A percentile compares a stretch with the other conserved stretches of the same genome.
phyloP scores from a whole-genome alignment of 2,797 vertebrate genomes.

The Paguma larvata region DNA sequence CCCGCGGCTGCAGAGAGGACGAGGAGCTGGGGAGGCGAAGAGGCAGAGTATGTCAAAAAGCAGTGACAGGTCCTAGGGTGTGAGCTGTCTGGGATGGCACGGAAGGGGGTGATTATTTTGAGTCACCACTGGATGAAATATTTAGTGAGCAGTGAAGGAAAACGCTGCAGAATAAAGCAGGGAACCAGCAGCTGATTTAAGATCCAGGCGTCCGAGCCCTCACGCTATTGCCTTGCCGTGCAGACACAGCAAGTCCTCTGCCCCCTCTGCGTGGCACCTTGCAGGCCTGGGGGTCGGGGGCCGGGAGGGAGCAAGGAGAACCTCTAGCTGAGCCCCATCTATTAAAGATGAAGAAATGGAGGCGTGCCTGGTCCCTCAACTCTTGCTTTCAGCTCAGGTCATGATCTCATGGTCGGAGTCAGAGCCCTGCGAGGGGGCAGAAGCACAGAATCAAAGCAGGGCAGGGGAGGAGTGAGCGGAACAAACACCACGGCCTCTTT shows the following conservation, averaged over 20 bases:
- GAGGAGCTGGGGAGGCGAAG: too few relatives aligned
- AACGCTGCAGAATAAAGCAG: constrained; percentile 9
- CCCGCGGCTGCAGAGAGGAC: too few relatives aligned
- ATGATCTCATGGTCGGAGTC: background rate
- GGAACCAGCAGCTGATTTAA: background rate
- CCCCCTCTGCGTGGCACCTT: background rate
- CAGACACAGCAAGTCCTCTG: too few relatives aligned
- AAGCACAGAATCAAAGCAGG: background rate
- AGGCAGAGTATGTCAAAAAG: background rate
- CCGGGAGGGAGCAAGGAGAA: background rate
- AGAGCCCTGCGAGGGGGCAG: background rate
- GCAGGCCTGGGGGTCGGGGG: too few relatives aligned
- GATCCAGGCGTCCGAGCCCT: background rate
- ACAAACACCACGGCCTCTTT: background rate
- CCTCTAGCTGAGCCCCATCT: background rate
- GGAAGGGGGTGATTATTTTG: background rate
- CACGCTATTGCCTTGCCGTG: background rate
- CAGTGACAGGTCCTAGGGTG: background rate
- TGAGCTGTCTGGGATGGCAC: background rate
- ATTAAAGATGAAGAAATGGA: background rate
- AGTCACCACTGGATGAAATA: constrained; percentile 49
- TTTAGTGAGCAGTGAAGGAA: constrained; percentile 44
- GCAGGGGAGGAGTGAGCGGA: background rate
- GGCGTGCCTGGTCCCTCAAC: too few relatives aligned
- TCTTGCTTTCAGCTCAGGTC: too few relatives aligned